These are phyloP conservation scores for Iguana delicatissima DNA, from an alignment of 2,797 vertebrate genomes.

Conservation along the genomic window DNA sequence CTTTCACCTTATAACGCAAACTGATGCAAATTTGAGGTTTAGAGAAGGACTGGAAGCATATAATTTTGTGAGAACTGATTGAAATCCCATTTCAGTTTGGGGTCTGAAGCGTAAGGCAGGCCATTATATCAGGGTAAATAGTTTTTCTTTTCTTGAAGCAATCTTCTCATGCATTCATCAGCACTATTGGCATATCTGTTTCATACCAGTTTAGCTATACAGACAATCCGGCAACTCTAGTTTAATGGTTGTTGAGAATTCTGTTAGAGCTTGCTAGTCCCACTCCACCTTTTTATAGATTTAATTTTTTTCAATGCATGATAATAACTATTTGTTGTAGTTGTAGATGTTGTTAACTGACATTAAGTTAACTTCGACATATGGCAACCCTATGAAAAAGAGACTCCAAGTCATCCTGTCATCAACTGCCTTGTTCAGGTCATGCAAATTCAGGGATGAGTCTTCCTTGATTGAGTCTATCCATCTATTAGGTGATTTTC, in stretches of 20 bases:
- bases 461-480: no score
- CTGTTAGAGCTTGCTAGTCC: not conserved
- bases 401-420: no score
- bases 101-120: fast-evolving
- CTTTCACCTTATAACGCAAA: not conserved
- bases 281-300: not conserved
- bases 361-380: no score
- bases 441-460: no score
- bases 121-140: not conserved
- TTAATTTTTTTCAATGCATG: not conserved
- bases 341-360: no score
- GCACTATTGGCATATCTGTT: not conserved
- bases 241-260: not conserved
- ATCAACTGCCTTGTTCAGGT: no score
- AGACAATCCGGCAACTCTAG: not conserved
- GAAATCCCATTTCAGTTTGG: not conserved
- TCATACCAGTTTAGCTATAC: not conserved
- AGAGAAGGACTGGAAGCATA: not conserved
- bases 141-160: not conserved
- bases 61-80: not conserved
- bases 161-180: not conserved
- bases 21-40: not conserved
- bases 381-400: no score
- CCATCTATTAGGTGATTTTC: no score
- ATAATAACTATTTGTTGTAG: not conserved